Conservation (phyloP, 2,113 vertebrate genomes). For the human (Homo sapiens) region DNA sequence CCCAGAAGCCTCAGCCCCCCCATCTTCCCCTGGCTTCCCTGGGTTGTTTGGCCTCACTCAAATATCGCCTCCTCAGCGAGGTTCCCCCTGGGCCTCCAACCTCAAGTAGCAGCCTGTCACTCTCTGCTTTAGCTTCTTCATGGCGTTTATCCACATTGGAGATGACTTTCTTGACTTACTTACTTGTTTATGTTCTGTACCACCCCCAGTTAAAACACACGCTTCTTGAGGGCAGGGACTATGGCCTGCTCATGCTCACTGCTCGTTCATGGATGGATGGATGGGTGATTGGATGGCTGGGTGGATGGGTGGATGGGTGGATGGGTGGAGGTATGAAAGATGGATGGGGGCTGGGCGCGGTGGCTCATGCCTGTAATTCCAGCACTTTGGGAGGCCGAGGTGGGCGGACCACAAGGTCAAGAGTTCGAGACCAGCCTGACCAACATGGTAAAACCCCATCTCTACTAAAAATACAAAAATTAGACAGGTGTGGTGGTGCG, state of each 20-base stretch:
- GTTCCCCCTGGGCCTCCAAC: not conserved
- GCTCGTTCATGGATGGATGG: not conserved
- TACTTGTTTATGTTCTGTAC: not conserved
- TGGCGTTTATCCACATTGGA: not conserved
- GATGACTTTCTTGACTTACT: not conserved
- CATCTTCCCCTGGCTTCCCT: not conserved
- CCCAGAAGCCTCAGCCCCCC: not conserved
- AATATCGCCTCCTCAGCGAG: not conserved
- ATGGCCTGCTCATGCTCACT: not conserved
- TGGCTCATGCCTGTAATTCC: no score
- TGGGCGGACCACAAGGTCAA: no score
- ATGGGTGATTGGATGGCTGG: not conserved
- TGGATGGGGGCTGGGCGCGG: no score
- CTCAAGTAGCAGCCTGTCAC: not conserved
- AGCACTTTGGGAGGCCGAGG: no score
- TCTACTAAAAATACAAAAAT: no score
- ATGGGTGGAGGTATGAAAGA: fast-evolving
- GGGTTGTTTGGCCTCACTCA: not conserved
- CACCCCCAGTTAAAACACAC: not conserved
- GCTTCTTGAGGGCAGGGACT: not conserved
- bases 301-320: not conserved
- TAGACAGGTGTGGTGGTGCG: no score
- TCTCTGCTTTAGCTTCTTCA: not conserved
- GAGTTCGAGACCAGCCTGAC: no score
- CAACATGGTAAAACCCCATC: no score